These are phyloP conservation scores for Varanus salvator DNA, from an alignment of 2,113 vertebrate genomes.

Conservation along the genomic window DNA sequence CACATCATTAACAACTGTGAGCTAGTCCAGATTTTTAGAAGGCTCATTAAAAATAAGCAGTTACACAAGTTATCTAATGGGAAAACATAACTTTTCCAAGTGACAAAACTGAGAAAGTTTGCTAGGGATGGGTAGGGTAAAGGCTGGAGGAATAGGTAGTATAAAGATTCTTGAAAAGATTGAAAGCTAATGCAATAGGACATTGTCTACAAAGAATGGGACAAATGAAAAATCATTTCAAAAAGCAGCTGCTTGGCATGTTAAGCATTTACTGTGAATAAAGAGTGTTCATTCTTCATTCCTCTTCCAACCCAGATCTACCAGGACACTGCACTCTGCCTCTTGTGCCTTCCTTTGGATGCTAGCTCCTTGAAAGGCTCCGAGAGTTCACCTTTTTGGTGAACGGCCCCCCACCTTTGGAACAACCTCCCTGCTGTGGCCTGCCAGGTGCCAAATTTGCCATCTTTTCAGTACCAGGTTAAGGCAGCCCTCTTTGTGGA, in stretches of 20 bases:
- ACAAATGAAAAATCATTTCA: slow-evolving; percentile 14
- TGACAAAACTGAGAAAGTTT: slow-evolving; percentile 41
- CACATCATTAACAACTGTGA: background rate
- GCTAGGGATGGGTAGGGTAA: slow-evolving; percentile 37
- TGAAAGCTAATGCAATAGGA: background rate
- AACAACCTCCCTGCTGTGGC: too few relatives aligned
- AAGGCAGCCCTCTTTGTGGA: too few relatives aligned
- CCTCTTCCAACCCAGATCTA: background rate
- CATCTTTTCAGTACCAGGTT: too few relatives aligned
- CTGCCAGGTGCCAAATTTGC: too few relatives aligned
- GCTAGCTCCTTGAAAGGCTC: too few relatives aligned
- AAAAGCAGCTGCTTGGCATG: slow-evolving; percentile 7
- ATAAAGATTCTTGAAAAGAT: slow-evolving; percentile 10
- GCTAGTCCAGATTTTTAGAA: slow-evolving; percentile 13
- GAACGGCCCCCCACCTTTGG: too few relatives aligned
- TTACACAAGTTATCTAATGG: slow-evolving; percentile 26
- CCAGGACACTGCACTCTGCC: too few relatives aligned
- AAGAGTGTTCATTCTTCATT: background rate
- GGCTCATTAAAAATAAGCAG: slow-evolving; percentile 25
- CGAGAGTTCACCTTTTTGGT: too few relatives aligned
- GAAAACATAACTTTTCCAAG: slow-evolving; percentile 31
- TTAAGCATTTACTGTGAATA: background rate
- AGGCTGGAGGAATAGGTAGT: background rate
- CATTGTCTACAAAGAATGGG: background rate
- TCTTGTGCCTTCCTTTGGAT: too few relatives aligned